These are phyloP conservation scores for Arrhamphus sclerolepis DNA, from an alignment of 2,797 vertebrate species.

Conservation along the genomic window DNA sequence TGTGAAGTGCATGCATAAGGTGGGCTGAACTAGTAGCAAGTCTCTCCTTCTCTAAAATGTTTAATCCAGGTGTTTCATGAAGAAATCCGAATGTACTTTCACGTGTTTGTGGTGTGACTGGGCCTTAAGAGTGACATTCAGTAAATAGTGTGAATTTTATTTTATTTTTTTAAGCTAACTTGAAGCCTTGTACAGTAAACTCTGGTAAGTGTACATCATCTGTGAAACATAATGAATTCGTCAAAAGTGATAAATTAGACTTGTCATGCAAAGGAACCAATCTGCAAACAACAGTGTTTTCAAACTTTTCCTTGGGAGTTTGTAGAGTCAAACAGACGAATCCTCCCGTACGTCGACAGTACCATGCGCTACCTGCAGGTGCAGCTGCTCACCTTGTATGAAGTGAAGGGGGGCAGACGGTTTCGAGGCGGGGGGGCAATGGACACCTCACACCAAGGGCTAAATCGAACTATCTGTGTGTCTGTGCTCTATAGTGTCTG, in stretches of 20 bases:
- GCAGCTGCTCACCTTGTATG: conserved; percentile 62
- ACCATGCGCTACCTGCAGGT: conserved; percentile 55
- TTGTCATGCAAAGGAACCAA: conserved; percentile 19
- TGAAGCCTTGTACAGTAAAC: conserved; percentile 64
- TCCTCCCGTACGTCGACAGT: conserved; percentile 13
- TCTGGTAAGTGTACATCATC: conserved; percentile 59
- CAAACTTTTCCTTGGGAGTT: conserved; percentile 26
- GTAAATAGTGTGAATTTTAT: conserved; percentile 8
- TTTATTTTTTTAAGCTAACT: conserved; percentile 27
- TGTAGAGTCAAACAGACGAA: conserved; percentile 3
- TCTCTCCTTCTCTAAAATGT: not conserved
- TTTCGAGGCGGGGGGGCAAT: conserved; percentile 29
- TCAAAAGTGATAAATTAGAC: conserved; percentile 24
- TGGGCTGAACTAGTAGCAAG: no score
- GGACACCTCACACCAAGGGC: conserved; percentile 84
- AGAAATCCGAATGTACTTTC: no score
- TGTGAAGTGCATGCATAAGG: no score
- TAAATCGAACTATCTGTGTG: conserved; percentile 79
- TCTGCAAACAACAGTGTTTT: conserved; percentile 32
- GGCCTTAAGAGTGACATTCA: conserved; percentile 31
- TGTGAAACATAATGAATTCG: conserved; percentile 48
- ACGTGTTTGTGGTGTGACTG: conserved; percentile 39
- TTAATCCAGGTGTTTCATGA: not conserved
- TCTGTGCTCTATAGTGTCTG: conserved; percentile 74
- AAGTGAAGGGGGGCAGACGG: conserved; percentile 32